These are phyloP conservation scores for Umimayanthus chanpuru DNA, from an alignment of 92 coral and sea anemone species.

Conservation along the genomic window DNA sequence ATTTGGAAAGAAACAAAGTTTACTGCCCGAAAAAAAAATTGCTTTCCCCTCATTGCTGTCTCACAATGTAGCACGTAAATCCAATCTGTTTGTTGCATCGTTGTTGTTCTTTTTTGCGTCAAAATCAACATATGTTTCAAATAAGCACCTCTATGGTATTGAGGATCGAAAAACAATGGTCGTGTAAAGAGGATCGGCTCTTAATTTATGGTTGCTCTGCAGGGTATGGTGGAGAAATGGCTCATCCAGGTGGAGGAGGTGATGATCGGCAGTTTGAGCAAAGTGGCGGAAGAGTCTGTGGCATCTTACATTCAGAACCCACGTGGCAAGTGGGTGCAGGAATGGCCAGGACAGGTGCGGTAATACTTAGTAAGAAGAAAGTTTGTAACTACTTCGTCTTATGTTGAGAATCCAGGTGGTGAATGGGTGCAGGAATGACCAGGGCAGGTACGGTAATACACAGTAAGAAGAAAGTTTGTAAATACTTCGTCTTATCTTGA, in stretches of 20 bases:
- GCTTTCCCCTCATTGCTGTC: no score
- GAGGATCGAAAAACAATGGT: no score
- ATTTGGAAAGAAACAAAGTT: no score
- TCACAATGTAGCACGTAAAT: no score
- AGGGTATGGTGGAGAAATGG: slow-evolving; percentile 99
- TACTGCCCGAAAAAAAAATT: no score
- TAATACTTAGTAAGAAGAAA: background rate
- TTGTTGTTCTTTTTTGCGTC: no score
- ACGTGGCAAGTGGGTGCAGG: slow-evolving; percentile 98
- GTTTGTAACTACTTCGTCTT: slow-evolving; percentile 38
- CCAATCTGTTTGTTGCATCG: no score
- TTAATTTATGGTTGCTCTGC: background rate
- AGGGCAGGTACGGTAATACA: no score
- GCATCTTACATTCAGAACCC: slow-evolving; percentile 80
- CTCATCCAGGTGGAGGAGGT: slow-evolving; percentile 97
- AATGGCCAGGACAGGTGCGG: slow-evolving; percentile 98
- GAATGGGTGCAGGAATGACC: slow-evolving; percentile 96
- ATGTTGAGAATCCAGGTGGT: slow-evolving; percentile 83
- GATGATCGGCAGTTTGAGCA: slow-evolving; percentile 89
- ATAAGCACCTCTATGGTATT: no score
- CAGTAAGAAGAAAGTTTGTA: no score
- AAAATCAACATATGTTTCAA: no score
- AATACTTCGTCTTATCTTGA: no score
- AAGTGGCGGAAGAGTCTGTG: slow-evolving; percentile 92
- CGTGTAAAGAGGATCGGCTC: background rate